These are phyloP conservation scores for Spicauda simplicius DNA, from an alignment of 2,888 invertebrate species.

Conservation along the genomic window DNA sequence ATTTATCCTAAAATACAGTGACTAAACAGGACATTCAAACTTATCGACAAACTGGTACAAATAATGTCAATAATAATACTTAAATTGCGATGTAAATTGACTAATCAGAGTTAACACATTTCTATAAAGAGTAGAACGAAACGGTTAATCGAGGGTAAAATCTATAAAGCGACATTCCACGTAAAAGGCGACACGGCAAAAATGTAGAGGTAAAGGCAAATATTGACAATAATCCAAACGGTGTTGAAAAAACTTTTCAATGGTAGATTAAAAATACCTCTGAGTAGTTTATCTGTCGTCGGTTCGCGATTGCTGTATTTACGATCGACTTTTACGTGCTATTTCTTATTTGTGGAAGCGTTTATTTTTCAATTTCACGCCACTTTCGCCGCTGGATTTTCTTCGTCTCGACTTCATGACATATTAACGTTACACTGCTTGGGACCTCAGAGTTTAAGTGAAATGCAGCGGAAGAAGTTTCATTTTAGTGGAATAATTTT, in stretches of 20 bases:
- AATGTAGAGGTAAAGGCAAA: constrained; percentile 6
- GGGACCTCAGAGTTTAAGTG: not conserved
- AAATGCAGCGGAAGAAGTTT: not conserved
- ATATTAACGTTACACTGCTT: constrained; percentile 14
- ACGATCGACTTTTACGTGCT: constrained; percentile 34
- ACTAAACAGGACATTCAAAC: too few species aligned
- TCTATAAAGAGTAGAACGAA: not conserved
- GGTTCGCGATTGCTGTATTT: constrained; percentile 29
- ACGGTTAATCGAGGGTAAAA: constrained; percentile 12
- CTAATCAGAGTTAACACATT: not conserved
- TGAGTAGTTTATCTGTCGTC: constrained; percentile 26
- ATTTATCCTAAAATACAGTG: too few species aligned
- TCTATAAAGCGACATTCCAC: constrained; percentile 6
- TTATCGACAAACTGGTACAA: too few species aligned
- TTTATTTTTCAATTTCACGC: constrained; percentile 36
- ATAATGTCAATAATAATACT: too few species aligned
- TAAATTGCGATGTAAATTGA: not conserved
- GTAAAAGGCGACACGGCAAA: constrained; percentile 10
- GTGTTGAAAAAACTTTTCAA: constrained; percentile 17
- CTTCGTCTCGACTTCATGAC: constrained; percentile 20
- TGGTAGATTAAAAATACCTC: constrained; percentile 33
- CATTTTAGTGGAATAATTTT: too few species aligned
- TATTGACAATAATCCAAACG: constrained; percentile 27
- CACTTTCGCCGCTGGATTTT: constrained; percentile 33
- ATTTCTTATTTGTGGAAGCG: constrained; percentile 36